Evolutionary conservation across 2,113 vertebrate species (phyloP), one percentile per base, ranked within the genome.

Genomic region (Aplodontia rufa): DNA sequence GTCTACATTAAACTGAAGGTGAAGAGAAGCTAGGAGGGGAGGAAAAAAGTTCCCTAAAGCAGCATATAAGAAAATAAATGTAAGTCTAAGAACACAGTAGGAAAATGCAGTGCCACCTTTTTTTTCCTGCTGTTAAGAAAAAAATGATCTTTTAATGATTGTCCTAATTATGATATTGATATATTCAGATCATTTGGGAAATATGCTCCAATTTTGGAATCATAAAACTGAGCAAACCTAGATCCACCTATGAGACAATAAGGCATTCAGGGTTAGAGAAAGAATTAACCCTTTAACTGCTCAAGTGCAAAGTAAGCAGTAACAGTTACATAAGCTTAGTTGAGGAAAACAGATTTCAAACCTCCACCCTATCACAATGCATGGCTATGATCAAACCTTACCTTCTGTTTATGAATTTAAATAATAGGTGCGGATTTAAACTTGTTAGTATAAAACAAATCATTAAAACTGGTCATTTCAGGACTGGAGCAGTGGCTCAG

Each of bases 381-480:
- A 10, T 20, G 20, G n/a, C 78, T 85, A 91, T 2, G 0, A 84
- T 9, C 45, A 64, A 11, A 64, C 32, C 42, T 87, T 74, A n/a
- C 20, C n/a, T 78, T 74, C 6, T 62, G 19, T 20, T 37, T 51
- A 28, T 80, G 60, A 83, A 90, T 75, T 94, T 71, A 64, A 49
- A 74, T 51, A 92, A 74, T 0, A 74, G 5, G 68, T 35, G 37
- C 42, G 55, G 69, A 91, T 35, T 76, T 8, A 40, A 40, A 76
- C n/a, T 37, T 66, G 4, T 68, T 72, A 40, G 3, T 37, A 89
- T 90, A 40, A 24, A 83, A 85, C 32, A 81, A 83, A 53, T 72
- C 68, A 71, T 87, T 83, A 71, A 95, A 90, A 69, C 24, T 55
- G 60, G 40, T 62, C 68, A 37, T 60, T 76, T 53, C 35, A n/a